Conservation (phyloP, 2,113 vertebrate genomes). For the Bucco capensis region DNA sequence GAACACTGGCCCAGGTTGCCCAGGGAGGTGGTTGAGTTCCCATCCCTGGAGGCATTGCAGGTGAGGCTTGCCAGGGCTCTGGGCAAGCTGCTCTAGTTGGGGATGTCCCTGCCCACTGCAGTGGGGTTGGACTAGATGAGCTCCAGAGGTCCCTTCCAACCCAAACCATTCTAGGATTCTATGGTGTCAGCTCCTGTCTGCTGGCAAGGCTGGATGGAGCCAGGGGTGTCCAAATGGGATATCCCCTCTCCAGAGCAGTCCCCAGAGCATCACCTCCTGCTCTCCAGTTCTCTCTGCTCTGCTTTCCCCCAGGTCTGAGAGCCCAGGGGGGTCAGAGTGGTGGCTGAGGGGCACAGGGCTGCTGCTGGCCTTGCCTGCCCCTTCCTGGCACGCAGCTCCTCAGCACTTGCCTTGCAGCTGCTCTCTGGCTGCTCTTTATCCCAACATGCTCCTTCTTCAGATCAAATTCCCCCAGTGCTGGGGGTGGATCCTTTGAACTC, state of each 20-base stretch:
- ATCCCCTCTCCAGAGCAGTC: not conserved
- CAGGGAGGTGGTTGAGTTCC: too few relatives aligned
- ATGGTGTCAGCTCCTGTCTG: not conserved
- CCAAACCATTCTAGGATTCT: not conserved
- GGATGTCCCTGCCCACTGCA: too few relatives aligned
- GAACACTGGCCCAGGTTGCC: too few relatives aligned
- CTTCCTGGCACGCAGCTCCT: not conserved
- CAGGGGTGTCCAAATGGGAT: accelerated
- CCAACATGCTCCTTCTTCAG: not conserved
- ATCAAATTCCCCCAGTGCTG: not conserved
- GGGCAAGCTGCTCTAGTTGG: too few relatives aligned
- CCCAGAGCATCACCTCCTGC: not conserved
- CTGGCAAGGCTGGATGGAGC: accelerated
- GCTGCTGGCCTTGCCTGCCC: not conserved
- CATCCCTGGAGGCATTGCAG: too few relatives aligned
- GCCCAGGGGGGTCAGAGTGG: too few relatives aligned
- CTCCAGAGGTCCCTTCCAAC: too few relatives aligned
- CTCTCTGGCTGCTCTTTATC: not conserved
- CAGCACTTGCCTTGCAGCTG: not conserved
- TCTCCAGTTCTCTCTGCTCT: accelerated
- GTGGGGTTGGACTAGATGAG: too few relatives aligned
- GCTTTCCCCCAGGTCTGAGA: not conserved
- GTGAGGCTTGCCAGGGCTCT: too few relatives aligned
- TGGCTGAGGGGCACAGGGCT: not conserved
- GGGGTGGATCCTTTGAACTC: conserved; percentile 29